Base-by-base conservation (phyloP, 1,140 invertebrate genomes). In the Choristoneura fumiferana region DNA sequence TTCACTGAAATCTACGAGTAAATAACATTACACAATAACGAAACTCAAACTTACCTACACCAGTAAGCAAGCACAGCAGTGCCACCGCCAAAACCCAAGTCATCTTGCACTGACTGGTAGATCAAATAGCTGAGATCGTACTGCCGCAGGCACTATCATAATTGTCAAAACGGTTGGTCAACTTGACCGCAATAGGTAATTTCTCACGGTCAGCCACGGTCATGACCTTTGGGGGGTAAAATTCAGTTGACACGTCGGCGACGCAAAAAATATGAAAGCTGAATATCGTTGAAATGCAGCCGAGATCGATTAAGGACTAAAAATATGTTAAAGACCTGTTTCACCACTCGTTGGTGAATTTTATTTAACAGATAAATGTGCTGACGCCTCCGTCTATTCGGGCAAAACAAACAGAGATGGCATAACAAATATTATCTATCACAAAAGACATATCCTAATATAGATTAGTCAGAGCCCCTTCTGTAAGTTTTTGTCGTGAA, bases 161-260 rank as follows among this genome's bases (percentile, higher is more conserved):
- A 67, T 69, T 71, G 64, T 57, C 58, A 64, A n/a, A n/a, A 59
- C 22, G 58, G 61, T 76, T 75, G 68, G 73, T 52, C 65, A 76
- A 76, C 62, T 69, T 71, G 68, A 65, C 75, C 73, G 71, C 69
- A 74, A 73, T 73, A 63, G 60, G 13, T 53, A 74, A 71, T 81
- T 81, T 75, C 76, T 70, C 78, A 82, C 79, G 79, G 58, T 62
- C 57, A 36, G 45, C 67, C 71, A 76, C 55, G 73, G 76, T 64
- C 74, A 37, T 60, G 63, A 69, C 67, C 67, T 69, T 59, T 62
- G 56, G 53, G 10, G 22, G n/a, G n/a, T n/a, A 3, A 29, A 29
- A 29, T 3, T 29, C 6, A 3, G 22, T 29, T 3, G 22, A 29
- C 22, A 29, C 40, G 17, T 0, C 35, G 10, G 22, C 22, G 22